Evolutionary conservation across 2,888 invertebrate genomes (phyloP).

Genomic region (Latheticus oryzae): DNA sequence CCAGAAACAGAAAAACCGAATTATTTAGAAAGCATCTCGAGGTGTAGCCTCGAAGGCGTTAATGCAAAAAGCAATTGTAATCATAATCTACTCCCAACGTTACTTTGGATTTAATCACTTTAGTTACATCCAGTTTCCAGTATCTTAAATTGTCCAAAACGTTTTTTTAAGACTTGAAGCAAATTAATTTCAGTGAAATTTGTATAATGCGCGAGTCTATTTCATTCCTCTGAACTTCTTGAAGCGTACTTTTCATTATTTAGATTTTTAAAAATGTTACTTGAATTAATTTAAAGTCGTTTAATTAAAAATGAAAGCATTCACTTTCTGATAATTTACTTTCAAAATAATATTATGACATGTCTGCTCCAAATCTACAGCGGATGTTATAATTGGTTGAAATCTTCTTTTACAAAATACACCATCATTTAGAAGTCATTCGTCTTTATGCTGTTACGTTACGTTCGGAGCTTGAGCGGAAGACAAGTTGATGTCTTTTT

Average conservation of each 20-base stretch:
- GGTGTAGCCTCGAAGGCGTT: too few species aligned
- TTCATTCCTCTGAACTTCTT: slow-evolving; percentile 12
- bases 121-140: slow-evolving; percentile 1
- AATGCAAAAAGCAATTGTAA: slow-evolving; percentile 6
- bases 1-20: too few species aligned
- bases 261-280: slow-evolving; percentile 23
- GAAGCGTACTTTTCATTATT: slow-evolving; percentile 24
- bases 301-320: slow-evolving; percentile 31
- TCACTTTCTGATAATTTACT: slow-evolving; percentile 23
- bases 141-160: slow-evolving; percentile 3
- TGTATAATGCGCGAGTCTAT: slow-evolving; percentile 8
- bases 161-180: too few species aligned
- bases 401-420: slow-evolving; percentile 26
- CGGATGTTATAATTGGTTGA: slow-evolving; percentile 22
- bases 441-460: slow-evolving; percentile 23
- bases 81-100: neutral
- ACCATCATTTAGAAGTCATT: slow-evolving; percentile 25
- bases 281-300: slow-evolving; percentile 28
- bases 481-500: too few species aligned
- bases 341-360: slow-evolving; percentile 18
- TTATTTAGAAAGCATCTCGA: too few species aligned
- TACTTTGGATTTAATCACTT: slow-evolving; percentile 3
- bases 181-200: slow-evolving; percentile 22
- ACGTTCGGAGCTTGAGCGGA: slow-evolving; percentile 2
- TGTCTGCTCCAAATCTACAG: slow-evolving; percentile 13